These are phyloP conservation scores for Ascidia mentula DNA, from an alignment of 23 tunicate genomes.

Conservation along the genomic window DNA sequence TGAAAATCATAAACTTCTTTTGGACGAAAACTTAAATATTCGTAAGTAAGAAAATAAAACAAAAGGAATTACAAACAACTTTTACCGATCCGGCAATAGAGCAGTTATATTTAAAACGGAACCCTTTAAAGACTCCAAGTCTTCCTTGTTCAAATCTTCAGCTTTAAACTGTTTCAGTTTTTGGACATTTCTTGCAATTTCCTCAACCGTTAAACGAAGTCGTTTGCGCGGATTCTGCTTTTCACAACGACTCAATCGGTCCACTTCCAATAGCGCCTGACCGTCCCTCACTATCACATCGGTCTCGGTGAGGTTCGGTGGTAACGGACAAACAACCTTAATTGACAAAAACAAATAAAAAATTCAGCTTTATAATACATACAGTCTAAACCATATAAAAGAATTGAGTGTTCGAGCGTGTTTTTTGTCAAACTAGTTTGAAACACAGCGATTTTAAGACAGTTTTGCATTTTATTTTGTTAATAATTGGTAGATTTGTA, in stretches of 20 bases:
- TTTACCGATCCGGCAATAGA: neutral
- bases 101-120: neutral
- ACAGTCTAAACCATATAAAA: no score
- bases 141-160: neutral
- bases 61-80: neutral
- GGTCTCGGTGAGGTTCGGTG: neutral
- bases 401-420: no score
- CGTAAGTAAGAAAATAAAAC: neutral
- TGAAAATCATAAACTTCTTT: no score
- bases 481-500: no score
- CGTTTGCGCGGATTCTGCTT: neutral
- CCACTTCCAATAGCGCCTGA: neutral
- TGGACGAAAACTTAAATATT: neutral
- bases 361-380: no score
- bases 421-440: no score
- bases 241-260: neutral
- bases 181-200: neutral
- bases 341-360: no score
- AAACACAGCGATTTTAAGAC: no score
- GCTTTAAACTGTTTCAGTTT: neutral
- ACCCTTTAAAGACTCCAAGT: neutral
- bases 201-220: neutral
- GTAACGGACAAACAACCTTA: neutral
- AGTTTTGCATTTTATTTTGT: no score
- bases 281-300: neutral